Percentiles rank a stretch among this genome's conserved stretches.
These are phyloP conservation scores for Bugula neritina DNA, from an alignment of 2,888 invertebrate species.

Conservation along the genomic window DNA sequence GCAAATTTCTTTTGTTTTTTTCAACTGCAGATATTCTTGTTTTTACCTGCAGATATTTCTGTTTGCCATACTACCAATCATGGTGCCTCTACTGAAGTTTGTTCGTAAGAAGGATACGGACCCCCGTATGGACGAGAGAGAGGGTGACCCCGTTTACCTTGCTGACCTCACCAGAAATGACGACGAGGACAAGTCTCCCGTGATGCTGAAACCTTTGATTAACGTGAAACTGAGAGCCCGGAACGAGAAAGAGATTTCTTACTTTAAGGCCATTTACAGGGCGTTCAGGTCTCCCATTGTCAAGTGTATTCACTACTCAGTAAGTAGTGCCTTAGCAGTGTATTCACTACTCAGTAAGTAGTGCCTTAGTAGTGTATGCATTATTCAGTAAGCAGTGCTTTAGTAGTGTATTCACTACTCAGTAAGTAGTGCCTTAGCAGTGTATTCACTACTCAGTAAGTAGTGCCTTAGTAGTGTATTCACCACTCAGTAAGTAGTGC, in stretches of 20 bases:
- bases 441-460: constrained; percentile 22
- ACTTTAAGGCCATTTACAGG: background rate
- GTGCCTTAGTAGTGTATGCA: no score
- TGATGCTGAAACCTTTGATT: background rate
- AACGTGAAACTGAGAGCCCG: background rate
- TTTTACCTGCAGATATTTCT: background rate
- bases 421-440: no score
- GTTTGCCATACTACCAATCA: constrained; percentile 4
- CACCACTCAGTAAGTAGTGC: constrained; percentile 21
- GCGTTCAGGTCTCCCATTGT: background rate
- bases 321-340: no score
- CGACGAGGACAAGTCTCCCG: background rate
- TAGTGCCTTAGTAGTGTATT: no score
- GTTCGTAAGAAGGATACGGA: constrained; percentile 15
- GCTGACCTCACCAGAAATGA: constrained; percentile 7
- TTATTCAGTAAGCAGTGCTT: constrained; percentile 25
- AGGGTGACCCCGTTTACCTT: constrained; percentile 5
- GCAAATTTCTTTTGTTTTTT: no score
- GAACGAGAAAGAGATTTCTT: background rate
- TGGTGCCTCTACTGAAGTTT: constrained; percentile 18
- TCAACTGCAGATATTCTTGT: no score
- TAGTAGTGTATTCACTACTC: constrained; percentile 25
- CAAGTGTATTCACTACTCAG: constrained; percentile 24
- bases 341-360: constrained; percentile 25
- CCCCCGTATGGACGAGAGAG: constrained; percentile 23